Conservation (phyloP, 2,888 invertebrate genomes). For the Onchidella celtica region DNA sequence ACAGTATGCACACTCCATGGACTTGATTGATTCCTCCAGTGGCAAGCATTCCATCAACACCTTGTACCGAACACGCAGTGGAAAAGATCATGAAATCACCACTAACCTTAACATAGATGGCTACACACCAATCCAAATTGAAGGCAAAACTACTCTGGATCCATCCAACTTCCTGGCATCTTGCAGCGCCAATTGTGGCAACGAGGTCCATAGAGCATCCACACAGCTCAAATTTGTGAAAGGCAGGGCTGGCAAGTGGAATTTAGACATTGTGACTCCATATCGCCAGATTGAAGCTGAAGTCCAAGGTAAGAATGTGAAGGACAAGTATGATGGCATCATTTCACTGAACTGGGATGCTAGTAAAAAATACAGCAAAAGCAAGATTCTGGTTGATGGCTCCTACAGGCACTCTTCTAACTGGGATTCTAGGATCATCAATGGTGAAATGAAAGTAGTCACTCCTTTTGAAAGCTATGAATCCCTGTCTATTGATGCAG, state of each 20-base stretch:
- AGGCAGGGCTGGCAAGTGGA: slow-evolving; percentile 51
- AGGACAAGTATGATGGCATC: slow-evolving; percentile 9
- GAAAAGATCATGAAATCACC: slow-evolving; percentile 52
- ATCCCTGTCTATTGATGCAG: slow-evolving; percentile 50
- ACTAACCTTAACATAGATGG: slow-evolving; percentile 57
- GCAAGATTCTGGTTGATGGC: neutral
- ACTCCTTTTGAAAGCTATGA: slow-evolving; percentile 41
- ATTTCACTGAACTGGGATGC: slow-evolving; percentile 20
- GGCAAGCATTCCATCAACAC: slow-evolving; percentile 56
- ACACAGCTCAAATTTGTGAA: slow-evolving; percentile 51
- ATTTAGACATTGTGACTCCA: slow-evolving; percentile 58
- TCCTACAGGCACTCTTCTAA: slow-evolving; percentile 13
- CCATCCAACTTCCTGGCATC: slow-evolving; percentile 55
- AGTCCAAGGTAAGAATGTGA: slow-evolving; percentile 2
- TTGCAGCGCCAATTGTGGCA: slow-evolving; percentile 52
- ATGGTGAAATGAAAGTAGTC: slow-evolving; percentile 38
- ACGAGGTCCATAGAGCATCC: slow-evolving; percentile 53
- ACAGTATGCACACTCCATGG: slow-evolving; percentile 53
- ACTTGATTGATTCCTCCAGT: slow-evolving; percentile 53
- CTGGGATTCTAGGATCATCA: neutral
- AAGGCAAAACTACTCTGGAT: slow-evolving; percentile 57
- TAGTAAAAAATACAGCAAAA: neutral
- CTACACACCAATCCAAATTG: slow-evolving; percentile 51
- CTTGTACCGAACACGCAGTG: slow-evolving; percentile 53
- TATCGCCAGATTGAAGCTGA: slow-evolving; percentile 54